Evolutionary conservation across 35 echinoderm and acorn worm genomes (phyloP).

Genomic region (Amphiura filiformis): DNA sequence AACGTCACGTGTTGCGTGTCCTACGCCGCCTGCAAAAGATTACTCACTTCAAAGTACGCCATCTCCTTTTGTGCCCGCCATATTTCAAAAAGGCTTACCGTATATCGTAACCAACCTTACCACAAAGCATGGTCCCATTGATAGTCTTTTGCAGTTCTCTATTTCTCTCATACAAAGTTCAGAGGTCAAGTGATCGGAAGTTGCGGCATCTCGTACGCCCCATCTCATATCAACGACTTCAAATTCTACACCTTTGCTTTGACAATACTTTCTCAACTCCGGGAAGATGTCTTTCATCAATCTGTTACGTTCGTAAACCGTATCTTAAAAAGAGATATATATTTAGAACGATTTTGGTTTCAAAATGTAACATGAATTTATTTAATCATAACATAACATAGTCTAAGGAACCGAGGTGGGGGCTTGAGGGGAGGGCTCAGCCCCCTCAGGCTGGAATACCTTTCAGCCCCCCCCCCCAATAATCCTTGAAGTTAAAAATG

Average conservation of each 20-base stretch:
- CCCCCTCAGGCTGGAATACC: too few relatives aligned
- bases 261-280: conserved; percentile 60
- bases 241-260: conserved; percentile 66
- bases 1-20: too few relatives aligned
- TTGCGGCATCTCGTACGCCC: conserved; percentile 72
- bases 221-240: conserved; percentile 90
- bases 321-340: too few relatives aligned
- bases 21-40: too few relatives aligned
- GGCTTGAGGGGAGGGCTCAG: too few relatives aligned
- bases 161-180: conserved; percentile 72
- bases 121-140: conserved; percentile 80
- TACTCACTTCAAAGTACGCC: too few relatives aligned
- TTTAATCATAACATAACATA: not conserved
- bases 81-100: too few relatives aligned
- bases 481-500: too few relatives aligned
- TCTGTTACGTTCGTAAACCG: conserved; percentile 66
- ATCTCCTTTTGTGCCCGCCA: too few relatives aligned
- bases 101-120: too few relatives aligned
- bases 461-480: too few relatives aligned
- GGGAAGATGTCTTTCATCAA: conserved; percentile 70
- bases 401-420: not conserved
- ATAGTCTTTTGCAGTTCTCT: conserved; percentile 66
- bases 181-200: conserved; percentile 78
- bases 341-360: too few relatives aligned
- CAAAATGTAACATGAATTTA: not conserved